Evolutionary conservation across 2,797 vertebrate species (phyloP), one percentile per base, ranked within the genome.

Genomic region (Pangasius krempfi): DNA sequence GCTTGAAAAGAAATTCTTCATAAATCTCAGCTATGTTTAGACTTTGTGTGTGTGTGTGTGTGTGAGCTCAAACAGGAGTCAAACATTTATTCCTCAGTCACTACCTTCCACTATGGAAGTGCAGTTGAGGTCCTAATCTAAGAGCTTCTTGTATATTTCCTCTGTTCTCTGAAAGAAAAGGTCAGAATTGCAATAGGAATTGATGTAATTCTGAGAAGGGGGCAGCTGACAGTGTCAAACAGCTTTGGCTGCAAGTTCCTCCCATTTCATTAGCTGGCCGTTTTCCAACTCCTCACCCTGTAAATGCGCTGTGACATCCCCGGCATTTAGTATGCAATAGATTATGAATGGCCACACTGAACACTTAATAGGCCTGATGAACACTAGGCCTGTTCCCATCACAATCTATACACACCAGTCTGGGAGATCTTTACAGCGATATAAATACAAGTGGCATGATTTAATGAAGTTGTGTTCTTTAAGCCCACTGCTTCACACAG

Each of bases 391-490:
- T 94, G 95, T 95, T 94, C 96, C 95, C 94, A 95, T 96, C 95
- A 92, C 90, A 90, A 0, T 93, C 80, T 92, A 94, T 94, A 94
- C 94, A 92, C 95, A 95, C 94, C 95, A 93, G 94, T 95, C 93
- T 93, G 92, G 93, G 75, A 94, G 95, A 92, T 89, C 91, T 91
- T 92, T 92, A 91, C 90, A 88, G 93, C 94, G 95, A 95, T 91
- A 94, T 97, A 97, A 97, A 95, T 95, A 86, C 93, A 92, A 96
- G 95, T 97, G 97, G 96, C 97, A 97, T 94, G 95, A 96, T 97
- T 95, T 98, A 98, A 99, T 98, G 98, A 98, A 99, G 98, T 98
- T 97, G 96, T 97, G 97, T 97, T 97, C 97, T 95, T 97, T 97
- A 97, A 91, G 89, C 93, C 44, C 22, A 40, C 75, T 44, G 73